Evolutionary conservation across 2,888 invertebrate species (phyloP).

Genomic region (Oscheius sp.): DNA sequence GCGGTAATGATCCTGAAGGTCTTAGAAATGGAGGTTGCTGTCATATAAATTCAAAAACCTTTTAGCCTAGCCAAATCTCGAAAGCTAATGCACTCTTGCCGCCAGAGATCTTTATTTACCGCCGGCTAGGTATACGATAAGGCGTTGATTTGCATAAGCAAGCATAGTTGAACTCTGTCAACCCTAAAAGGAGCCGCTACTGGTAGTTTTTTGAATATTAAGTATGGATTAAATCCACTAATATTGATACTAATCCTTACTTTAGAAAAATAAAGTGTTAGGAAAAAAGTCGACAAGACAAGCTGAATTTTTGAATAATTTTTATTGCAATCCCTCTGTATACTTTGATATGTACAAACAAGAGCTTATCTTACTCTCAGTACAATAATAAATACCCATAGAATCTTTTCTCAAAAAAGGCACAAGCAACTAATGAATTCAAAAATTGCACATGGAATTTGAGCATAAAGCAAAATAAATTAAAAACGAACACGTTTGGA

Average conservation of each 20-base stretch:
- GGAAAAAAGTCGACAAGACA: background rate
- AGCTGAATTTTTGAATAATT: too few species aligned
- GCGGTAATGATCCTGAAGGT: conserved; percentile 2
- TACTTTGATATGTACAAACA: conserved; percentile 6
- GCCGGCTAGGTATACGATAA: conserved; percentile 19
- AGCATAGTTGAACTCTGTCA: conserved; percentile 21
- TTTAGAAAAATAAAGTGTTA: background rate
- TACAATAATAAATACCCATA: background rate
- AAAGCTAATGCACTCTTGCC: too few species aligned
- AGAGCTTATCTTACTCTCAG: background rate
- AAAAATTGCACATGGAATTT: conserved; percentile 8
- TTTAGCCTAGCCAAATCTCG: background rate
- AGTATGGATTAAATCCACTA: background rate
- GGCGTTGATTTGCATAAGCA: conserved; percentile 21
- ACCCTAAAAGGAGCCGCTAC: background rate
- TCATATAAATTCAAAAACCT: too few species aligned
- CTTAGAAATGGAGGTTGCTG: too few species aligned
- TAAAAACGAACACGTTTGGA: background rate
- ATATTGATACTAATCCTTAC: too few species aligned
- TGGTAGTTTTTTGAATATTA: background rate
- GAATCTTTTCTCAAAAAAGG: background rate
- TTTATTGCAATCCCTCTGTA: background rate
- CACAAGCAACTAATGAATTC: background rate
- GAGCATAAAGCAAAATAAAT: conserved; percentile 19
- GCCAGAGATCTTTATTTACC: conserved; percentile 6